Base-by-base conservation (phyloP, 2,888 invertebrate species). In the Gastrophysa polygoni region DNA sequence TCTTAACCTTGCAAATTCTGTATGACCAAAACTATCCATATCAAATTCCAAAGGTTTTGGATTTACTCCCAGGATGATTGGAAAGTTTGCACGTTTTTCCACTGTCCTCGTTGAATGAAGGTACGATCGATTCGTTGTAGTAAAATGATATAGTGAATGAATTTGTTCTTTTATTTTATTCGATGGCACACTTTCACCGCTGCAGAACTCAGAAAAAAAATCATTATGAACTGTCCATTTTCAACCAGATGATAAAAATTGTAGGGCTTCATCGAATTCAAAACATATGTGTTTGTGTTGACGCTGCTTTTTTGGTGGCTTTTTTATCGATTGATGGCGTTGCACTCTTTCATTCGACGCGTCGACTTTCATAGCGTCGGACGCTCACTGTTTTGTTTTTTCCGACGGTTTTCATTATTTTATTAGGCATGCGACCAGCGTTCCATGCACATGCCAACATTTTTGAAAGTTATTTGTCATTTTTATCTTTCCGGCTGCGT, bases 121-220 rank as follows among this genome's bases (percentile, higher is more conserved):
- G 24, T 24, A 24, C 7, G 7, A 24, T 24, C 24, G 24, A 24
- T 47, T 57, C 48, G 18, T 57, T 28, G 8, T 18, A 60, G 57
- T 64, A 54, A 54, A 58, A 60, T 67, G 66, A 56, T 59, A 57
- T 63, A 57, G 50, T 62, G 64, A 64, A 68, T 66, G 66, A 59
- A 66, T 55, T 44, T 38, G 16, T 20, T 29, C 51, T 60, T 64
- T 57, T 29, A 59, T 63, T 63, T 63, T 61, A 66, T 66, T 64
- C 59, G 32, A 38, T 63, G 68, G 64, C 68, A 68, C 66, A 68
- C 68, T 68, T 64, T 66, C 68, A 68, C 68, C 60, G 29, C 28
- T 21, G 50, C 43, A 57, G 61, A 59, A 61, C 64, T 56, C 66
- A 65, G 66, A 64, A 57, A 55, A 63, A 64, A 66, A 61, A 24